These are phyloP conservation scores for Listrodromus nycthemerus DNA, from an alignment of 2,888 invertebrate species.

Conservation along the genomic window DNA sequence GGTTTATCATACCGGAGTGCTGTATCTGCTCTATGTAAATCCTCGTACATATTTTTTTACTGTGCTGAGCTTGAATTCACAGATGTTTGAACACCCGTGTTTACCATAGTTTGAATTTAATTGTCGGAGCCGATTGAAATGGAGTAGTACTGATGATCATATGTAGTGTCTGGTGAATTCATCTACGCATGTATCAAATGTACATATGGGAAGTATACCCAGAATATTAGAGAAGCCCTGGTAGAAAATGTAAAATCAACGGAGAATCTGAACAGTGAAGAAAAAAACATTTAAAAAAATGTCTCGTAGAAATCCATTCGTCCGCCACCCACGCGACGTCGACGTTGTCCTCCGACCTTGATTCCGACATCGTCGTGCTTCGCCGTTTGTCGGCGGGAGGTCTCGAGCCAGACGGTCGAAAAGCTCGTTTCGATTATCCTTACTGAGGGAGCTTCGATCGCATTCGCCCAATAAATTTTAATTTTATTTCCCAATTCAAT, in stretches of 20 bases:
- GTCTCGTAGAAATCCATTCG: constrained; percentile 42
- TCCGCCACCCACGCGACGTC: constrained; percentile 31
- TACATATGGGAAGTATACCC: background rate
- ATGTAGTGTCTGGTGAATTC: constrained; percentile 30
- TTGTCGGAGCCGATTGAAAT: background rate
- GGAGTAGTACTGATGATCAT: constrained; percentile 2
- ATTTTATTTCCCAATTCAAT: too few species aligned
- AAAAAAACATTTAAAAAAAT: background rate
- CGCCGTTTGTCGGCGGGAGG: constrained; percentile 1
- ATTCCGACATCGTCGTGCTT: constrained; percentile 33
- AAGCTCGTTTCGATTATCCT: constrained; percentile 14
- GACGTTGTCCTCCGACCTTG: constrained; percentile 39
- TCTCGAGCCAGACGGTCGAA: constrained; percentile 18
- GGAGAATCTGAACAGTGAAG: background rate
- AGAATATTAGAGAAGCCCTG: background rate
- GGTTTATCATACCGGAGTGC: too few species aligned
- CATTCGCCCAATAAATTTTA: too few species aligned
- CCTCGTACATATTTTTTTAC: too few species aligned
- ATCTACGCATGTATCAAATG: constrained; percentile 5
- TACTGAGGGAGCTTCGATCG: background rate
- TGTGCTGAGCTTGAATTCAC: background rate
- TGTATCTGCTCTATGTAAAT: too few species aligned
- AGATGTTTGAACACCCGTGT: constrained; percentile 14
- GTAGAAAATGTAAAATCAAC: background rate
- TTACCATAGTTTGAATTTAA: background rate